Conservation (phyloP, 2,888 invertebrate species). For the Prosapia bicincta region DNA sequence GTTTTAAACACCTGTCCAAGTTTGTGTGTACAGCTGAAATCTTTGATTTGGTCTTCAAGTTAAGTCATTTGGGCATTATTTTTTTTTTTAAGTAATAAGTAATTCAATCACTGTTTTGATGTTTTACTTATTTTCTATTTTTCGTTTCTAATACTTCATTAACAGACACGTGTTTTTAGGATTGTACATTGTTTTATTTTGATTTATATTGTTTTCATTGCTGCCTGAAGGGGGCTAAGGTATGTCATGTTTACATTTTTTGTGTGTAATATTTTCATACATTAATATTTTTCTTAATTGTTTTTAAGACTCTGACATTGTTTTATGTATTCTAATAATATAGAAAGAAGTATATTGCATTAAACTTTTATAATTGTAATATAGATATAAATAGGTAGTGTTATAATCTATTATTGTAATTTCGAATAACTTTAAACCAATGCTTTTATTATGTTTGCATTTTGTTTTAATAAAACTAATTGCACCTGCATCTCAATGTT, state of each 20-base stretch:
- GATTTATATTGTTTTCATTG: slow-evolving; percentile 35
- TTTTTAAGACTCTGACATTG: neutral
- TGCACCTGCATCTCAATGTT: too few species aligned
- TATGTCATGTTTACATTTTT: slow-evolving; percentile 46
- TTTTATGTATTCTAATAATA: neutral
- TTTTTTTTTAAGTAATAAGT: too few species aligned
- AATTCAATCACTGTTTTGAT: too few species aligned
- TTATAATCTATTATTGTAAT: too few species aligned
- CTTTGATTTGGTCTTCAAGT: too few species aligned
- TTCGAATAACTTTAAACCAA: too few species aligned
- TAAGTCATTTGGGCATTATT: too few species aligned
- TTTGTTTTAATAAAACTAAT: too few species aligned
- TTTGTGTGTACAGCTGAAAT: too few species aligned
- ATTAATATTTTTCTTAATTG: neutral
- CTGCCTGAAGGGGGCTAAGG: slow-evolving; percentile 56
- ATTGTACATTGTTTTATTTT: slow-evolving; percentile 20
- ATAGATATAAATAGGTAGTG: too few species aligned
- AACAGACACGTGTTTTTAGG: slow-evolving; percentile 1
- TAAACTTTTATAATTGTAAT: neutral
- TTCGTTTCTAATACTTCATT: slow-evolving; percentile 14
- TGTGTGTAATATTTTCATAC: slow-evolving; percentile 3
- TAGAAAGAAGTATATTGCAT: neutral
- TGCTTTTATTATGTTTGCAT: too few species aligned
- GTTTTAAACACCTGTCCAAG: too few species aligned
- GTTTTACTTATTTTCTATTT: slow-evolving; percentile 5